A percentile compares a stretch with the other conserved stretches of the same genome.
These are phyloP conservation scores for Bubo blakistoni DNA, from an alignment of 2,113 vertebrate species.

Conservation along the genomic window DNA sequence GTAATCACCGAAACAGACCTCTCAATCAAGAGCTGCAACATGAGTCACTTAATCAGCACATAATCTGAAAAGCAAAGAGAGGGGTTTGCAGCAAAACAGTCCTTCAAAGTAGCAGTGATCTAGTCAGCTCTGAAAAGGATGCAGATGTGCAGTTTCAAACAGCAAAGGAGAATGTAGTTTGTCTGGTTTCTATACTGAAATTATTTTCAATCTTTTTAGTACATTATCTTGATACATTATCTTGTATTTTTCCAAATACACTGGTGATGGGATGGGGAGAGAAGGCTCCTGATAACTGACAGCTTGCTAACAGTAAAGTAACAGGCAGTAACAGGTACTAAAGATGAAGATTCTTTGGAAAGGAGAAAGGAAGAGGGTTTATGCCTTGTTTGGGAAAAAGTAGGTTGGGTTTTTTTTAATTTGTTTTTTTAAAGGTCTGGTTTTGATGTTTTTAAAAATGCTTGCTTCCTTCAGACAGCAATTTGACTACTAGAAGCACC, in stretches of 20 bases:
- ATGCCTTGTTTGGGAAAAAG: neutral
- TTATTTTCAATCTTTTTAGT: neutral
- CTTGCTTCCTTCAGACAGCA: neutral
- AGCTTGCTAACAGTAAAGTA: neutral
- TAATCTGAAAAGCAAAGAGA: neutral
- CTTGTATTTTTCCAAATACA: neutral
- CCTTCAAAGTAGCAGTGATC: neutral
- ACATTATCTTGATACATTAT: neutral
- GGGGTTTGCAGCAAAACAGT: neutral
- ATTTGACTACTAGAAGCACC: neutral
- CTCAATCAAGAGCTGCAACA: constrained; percentile 3
- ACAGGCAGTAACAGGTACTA: neutral
- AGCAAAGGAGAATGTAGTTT: neutral
- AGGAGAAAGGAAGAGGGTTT: neutral
- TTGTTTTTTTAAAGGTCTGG: neutral
- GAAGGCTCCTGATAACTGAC: neutral
- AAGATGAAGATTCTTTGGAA: neutral
- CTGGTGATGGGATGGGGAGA: neutral
- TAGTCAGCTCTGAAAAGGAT: neutral
- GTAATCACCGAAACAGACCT: neutral
- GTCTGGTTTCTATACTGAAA: neutral
- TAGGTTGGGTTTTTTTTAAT: neutral
- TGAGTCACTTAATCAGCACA: neutral
- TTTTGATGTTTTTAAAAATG: neutral
- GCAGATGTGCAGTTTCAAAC: neutral